A percentile compares a stretch with the other conserved stretches of the same genome.
Evolutionary conservation across 2,888 invertebrate genomes (phyloP).

Genomic region (Saturnia pavonia): DNA sequence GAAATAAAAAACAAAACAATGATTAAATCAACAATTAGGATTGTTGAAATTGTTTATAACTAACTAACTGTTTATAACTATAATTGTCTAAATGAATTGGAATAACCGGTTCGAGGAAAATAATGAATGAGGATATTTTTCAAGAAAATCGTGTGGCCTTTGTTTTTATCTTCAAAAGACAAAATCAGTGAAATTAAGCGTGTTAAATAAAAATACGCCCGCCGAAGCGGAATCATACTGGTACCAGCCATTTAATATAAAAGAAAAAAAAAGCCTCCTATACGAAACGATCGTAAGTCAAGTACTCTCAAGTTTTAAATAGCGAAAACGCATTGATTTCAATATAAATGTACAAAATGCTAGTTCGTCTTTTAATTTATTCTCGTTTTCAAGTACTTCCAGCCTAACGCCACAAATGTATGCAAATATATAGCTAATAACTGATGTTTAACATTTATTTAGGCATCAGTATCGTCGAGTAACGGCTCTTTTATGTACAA

Average conservation of each 20-base stretch:
- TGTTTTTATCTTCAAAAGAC: too few relatives aligned
- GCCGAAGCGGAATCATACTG: too few relatives aligned
- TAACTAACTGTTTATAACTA: too few relatives aligned
- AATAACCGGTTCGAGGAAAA: too few relatives aligned
- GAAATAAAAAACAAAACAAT: conserved; percentile 46
- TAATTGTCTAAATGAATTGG: too few relatives aligned
- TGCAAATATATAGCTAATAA: too few relatives aligned
- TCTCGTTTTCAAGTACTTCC: too few relatives aligned
- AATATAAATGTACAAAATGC: not conserved
- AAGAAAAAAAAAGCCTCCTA: not conserved
- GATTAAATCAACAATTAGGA: not conserved
- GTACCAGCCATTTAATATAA: not conserved
- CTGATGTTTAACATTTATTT: too few relatives aligned
- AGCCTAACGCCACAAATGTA: too few relatives aligned
- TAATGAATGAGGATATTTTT: not conserved
- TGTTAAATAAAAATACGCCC: not conserved
- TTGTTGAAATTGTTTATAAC: not conserved
- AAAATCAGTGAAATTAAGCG: not conserved
- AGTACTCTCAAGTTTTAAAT: not conserved
- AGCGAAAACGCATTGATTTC: not conserved
- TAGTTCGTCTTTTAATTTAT: too few relatives aligned
- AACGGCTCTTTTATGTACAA: too few relatives aligned
- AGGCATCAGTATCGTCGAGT: too few relatives aligned
- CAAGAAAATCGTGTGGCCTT: not conserved
- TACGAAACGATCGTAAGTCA: not conserved